phyloP scores from a whole-genome alignment of 2,888 invertebrate genomes.

The Bembecia ichneumoniformis region DNA sequence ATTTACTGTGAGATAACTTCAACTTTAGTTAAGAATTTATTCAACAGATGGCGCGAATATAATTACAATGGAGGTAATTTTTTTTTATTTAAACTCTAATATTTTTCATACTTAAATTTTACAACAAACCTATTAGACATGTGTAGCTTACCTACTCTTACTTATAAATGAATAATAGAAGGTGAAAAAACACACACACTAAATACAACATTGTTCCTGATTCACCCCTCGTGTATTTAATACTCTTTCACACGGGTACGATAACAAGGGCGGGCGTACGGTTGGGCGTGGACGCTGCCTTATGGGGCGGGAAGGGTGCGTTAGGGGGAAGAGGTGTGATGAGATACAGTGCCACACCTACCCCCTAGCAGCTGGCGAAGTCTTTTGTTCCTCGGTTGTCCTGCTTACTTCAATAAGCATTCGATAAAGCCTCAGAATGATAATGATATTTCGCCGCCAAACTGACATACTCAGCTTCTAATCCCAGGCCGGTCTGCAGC shows the following conservation, averaged over 20 bases:
- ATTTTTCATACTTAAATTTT: no score
- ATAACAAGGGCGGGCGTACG: conserved; percentile 33
- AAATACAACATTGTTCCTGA: conserved; percentile 47
- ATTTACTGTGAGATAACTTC: no score
- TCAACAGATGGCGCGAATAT: no score
- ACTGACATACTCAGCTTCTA: no score
- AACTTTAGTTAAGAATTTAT: no score
- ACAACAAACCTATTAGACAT: no score
- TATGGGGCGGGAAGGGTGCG: conserved; percentile 4
- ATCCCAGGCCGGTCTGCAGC: no score
- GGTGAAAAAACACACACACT: conserved; percentile 52
- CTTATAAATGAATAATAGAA: conserved; percentile 38
- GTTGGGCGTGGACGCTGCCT: conserved; percentile 45
- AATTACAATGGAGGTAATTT: no score
- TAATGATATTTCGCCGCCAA: no score
- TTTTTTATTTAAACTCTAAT: no score
- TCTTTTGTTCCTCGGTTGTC: conserved; percentile 38
- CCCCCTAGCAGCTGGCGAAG: conserved; percentile 37
- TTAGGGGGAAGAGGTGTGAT: conserved; percentile 14
- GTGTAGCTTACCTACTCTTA: no score
- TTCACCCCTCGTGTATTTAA: conserved; percentile 41
- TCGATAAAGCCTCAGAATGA: conserved; percentile 24
- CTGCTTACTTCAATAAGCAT: conserved; percentile 40
- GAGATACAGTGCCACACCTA: conserved; percentile 35
- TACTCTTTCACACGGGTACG: conserved; percentile 59